phyloP scores from a whole-genome alignment of 2,113 vertebrate species.

The Nycticryphes semicollaris region DNA sequence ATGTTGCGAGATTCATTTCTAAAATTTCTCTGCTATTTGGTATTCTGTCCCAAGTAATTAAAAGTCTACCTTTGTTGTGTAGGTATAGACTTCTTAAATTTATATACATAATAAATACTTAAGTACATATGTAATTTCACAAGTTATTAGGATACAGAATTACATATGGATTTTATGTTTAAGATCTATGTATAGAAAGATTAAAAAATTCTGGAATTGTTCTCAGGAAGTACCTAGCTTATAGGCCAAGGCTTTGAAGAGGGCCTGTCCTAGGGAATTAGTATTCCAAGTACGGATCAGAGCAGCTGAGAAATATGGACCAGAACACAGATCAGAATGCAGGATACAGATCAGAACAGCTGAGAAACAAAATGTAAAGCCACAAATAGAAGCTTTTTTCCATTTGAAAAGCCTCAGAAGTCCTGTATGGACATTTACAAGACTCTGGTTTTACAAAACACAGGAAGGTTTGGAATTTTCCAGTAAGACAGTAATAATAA shows the following conservation, averaged over 20 bases:
- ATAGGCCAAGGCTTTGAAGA: background rate
- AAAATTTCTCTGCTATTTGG: background rate
- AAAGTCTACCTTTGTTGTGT: background rate
- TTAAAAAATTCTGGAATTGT: background rate
- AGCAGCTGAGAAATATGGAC: background rate
- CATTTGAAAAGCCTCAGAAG: background rate
- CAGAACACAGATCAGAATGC: background rate
- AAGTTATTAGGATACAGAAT: background rate
- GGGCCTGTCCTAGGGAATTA: background rate
- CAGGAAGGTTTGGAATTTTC: background rate
- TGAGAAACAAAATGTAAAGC: background rate
- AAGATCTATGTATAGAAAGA: background rate
- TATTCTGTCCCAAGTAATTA: background rate
- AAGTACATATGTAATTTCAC: background rate
- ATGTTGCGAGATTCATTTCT: background rate
- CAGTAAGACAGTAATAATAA: background rate
- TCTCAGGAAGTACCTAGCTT: background rate
- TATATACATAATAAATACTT: background rate
- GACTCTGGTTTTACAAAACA: background rate
- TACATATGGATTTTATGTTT: background rate
- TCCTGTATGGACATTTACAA: background rate
- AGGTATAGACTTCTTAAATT: background rate
- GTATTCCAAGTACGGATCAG: background rate
- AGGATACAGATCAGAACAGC: background rate
- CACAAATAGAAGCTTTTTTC: background rate